Conservation (phyloP, 2,113 vertebrate species). For the Plestiodon gilberti region DNA sequence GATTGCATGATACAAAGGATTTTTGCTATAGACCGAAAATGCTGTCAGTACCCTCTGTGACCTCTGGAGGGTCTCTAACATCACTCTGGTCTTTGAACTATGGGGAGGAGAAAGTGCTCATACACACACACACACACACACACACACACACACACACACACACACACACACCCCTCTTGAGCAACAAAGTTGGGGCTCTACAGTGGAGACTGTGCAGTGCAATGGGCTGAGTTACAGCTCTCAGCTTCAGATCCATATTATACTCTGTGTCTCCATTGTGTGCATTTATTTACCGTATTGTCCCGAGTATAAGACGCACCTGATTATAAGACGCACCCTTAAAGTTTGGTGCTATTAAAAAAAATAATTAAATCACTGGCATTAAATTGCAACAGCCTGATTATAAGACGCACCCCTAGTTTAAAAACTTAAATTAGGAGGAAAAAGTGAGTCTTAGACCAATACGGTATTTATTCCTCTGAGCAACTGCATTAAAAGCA, state of each 20-base stretch:
- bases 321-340: too few relatives aligned
- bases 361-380: too few relatives aligned
- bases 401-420: too few relatives aligned
- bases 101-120: neutral
- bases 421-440: too few relatives aligned
- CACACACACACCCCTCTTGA: neutral
- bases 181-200: constrained; percentile 48
- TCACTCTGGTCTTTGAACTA: fast-evolving
- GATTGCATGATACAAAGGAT: constrained; percentile 62
- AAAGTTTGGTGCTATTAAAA: too few relatives aligned
- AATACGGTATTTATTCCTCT: neutral
- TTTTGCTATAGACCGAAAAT: constrained; percentile 20
- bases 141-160: neutral
- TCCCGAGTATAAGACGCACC: too few relatives aligned
- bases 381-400: too few relatives aligned
- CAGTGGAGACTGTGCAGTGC: constrained; percentile 21
- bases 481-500: neutral
- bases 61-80: constrained; percentile 71
- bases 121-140: neutral
- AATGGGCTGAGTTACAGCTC: constrained; percentile 15
- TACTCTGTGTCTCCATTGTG: neutral
- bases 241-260: neutral
- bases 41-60: constrained; percentile 52
- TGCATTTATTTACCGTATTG: neutral
- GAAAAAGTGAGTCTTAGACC: too few relatives aligned